These are phyloP conservation scores for Philotrypesis tridentata DNA, from an alignment of 1,140 invertebrate genomes.

Conservation along the genomic window DNA sequence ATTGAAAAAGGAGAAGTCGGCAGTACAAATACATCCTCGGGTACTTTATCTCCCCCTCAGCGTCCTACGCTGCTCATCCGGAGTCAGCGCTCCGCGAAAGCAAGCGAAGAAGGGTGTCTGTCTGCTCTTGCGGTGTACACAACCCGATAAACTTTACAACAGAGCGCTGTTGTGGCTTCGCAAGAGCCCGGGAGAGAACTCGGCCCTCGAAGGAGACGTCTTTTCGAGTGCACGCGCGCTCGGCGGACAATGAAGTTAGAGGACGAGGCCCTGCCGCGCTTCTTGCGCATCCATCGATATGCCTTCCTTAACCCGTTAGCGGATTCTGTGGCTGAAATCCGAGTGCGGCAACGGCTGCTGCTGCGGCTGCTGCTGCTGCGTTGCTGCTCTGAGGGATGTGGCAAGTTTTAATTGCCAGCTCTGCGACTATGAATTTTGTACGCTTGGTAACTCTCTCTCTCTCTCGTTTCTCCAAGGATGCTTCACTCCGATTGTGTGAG, in stretches of 20 bases:
- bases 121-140: conserved; percentile 8
- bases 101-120: background rate
- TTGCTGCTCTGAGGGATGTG: background rate
- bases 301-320: background rate
- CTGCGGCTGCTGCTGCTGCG: no score
- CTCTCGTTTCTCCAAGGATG: background rate
- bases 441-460: background rate
- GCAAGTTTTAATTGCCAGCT: conserved; percentile 31
- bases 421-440: background rate
- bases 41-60: no score
- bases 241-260: conserved; percentile 26
- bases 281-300: background rate
- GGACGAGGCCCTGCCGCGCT: background rate
- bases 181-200: background rate
- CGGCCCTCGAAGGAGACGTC: conserved; percentile 3
- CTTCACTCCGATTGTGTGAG: background rate
- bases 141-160: conserved; percentile 43
- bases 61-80: background rate
- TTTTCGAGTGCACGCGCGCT: conserved; percentile 2
- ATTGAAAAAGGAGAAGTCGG: background rate
- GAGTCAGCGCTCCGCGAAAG: background rate
- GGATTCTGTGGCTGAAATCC: background rate
- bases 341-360: background rate
- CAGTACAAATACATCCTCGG: background rate
- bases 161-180: conserved; percentile 33